A percentile compares a stretch with the other conserved stretches of the same genome.
Conservation (phyloP, 2,113 vertebrate species). For the Odontesthes bonariensis region DNA sequence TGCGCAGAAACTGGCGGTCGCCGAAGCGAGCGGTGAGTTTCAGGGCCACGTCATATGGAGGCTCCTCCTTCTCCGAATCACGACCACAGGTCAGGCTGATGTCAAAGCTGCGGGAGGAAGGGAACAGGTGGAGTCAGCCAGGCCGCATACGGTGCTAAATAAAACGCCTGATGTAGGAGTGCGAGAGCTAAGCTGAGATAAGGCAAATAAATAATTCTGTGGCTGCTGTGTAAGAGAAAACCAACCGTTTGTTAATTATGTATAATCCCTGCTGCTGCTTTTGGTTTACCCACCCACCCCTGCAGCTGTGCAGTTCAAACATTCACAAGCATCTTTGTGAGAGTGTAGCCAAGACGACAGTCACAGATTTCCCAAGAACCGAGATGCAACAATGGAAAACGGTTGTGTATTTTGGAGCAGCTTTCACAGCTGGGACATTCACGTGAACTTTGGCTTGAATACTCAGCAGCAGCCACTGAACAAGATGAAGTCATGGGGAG, state of each 20-base stretch:
- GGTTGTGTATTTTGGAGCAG: neutral
- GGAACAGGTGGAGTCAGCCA: neutral
- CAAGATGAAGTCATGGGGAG: constrained; percentile 66
- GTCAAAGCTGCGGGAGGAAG: constrained; percentile 86
- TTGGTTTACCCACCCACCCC: constrained; percentile 1
- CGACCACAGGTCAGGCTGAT: constrained; percentile 93
- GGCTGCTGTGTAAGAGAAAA: constrained; percentile 55
- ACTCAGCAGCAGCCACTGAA: constrained; percentile 40
- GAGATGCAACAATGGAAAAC: constrained; percentile 22
- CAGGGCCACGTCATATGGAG: constrained; percentile 90
- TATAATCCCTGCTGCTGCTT: constrained; percentile 58
- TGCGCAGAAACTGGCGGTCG: constrained; percentile 92
- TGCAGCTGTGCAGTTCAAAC: constrained; percentile 19
- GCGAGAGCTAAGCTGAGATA: constrained; percentile 60
- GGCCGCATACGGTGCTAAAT: constrained; percentile 6
- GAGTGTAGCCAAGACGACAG: neutral
- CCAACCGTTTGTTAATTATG: constrained; percentile 45
- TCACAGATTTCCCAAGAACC: neutral
- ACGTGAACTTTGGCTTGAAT: constrained; percentile 41
- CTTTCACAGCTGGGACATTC: constrained; percentile 23
- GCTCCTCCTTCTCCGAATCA: constrained; percentile 84
- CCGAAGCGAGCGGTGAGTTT: constrained; percentile 93
- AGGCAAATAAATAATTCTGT: constrained; percentile 54
- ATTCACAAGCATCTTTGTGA: constrained; percentile 6
- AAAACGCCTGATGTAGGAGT: constrained; percentile 17